Conservation (phyloP, 2,113 vertebrate species). For the Cromileptes altivelis region DNA sequence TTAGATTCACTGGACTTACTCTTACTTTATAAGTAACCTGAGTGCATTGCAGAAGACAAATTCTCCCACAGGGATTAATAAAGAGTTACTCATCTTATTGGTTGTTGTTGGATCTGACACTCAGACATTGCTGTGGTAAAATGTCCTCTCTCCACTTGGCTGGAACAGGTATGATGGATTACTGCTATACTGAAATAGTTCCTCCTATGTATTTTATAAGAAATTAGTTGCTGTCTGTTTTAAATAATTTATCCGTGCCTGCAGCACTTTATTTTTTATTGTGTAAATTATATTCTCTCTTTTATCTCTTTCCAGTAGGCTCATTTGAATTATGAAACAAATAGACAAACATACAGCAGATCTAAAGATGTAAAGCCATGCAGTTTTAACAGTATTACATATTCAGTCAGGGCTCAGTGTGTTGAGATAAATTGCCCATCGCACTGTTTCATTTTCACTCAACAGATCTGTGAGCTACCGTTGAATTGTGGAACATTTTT, state of each 20-base stretch:
- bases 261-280: not conserved
- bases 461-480: not conserved
- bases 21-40: not conserved
- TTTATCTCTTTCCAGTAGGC: slow-evolving; percentile 2
- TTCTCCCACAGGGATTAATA: not conserved
- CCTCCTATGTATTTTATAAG: not conserved
- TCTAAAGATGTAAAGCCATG: not conserved
- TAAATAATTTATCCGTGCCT: slow-evolving; percentile 11
- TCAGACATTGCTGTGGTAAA: not conserved
- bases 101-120: slow-evolving; percentile 7
- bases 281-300: not conserved
- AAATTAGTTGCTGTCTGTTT: not conserved
- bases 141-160: not conserved
- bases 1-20: not conserved
- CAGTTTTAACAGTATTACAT: too few relatives aligned
- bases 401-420: too few relatives aligned
- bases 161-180: slow-evolving; percentile 21
- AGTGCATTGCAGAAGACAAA: not conserved
- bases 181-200: not conserved
- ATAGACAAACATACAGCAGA: not conserved
- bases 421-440: not conserved
- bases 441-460: not conserved
- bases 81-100: not conserved
- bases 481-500: not conserved
- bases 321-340: not conserved